Base-by-base conservation (phyloP, 2,113 vertebrate species). In the Illadopsis cleaveri region DNA sequence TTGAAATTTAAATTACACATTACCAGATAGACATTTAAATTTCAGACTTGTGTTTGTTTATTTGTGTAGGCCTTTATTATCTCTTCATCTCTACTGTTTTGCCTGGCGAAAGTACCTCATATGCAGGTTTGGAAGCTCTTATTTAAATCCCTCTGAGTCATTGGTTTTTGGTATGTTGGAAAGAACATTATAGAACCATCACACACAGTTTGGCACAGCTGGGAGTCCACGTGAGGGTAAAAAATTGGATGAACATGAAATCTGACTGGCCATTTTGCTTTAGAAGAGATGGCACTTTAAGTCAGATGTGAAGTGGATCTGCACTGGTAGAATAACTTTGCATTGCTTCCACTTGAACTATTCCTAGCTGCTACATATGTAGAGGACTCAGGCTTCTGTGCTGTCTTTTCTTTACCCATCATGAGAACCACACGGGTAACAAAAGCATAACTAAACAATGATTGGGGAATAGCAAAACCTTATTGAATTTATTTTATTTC, bases 381-480 rank as follows among this genome's bases (percentile, higher is more conserved):
- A 69, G 65, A 81, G 60, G n/a, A 50, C 42, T 77, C 2, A 77
- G 44, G 30, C 18, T 93, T 94, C 83, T 9, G 11, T 73, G 14
- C 38, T 81, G 50, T 77, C 57, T 56, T 62, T 93, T 81, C 84
- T 83, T 93, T 44, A 38, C 30, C 51, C 71, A n/a, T 69, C 53
- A 78, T 21, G 28, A 86, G 45, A 71, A 62, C 60, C 58, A 56
- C 12, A 21, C 17, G 44, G 44, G 40, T 82, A 81, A 90, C 76
- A 94, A 88, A 95, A 96, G 19, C 78, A 84, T 93, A 81, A 94
- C 80, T 76, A 96, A 97, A 96, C 76, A 82, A 56, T 70, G 38
- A 81, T 27, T 62, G 35, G 23, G 22, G 8, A 60, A 71, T 85
- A 71, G 70, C 18, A 70, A 93, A 83, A 71, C 53, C 14, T 90